A percentile compares a stretch with the other conserved stretches of the same genome.
These are phyloP conservation scores for Eristalis pertinax DNA, from an alignment of 2,888 invertebrate species.

Conservation along the genomic window DNA sequence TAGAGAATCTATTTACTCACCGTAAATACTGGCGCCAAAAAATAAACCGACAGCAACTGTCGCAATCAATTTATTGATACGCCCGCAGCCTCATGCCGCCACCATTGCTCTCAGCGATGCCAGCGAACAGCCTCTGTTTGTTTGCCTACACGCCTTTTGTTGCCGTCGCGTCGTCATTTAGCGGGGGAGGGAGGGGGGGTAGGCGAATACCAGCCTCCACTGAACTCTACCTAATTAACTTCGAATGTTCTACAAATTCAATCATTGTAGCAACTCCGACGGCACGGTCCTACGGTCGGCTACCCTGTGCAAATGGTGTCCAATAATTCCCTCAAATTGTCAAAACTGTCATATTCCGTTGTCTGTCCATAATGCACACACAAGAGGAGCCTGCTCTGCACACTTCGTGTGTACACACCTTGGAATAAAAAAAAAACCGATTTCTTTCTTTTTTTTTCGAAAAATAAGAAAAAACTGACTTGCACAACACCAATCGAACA, in stretches of 20 bases:
- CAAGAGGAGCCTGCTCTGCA: constrained; percentile 30
- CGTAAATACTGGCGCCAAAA: constrained; percentile 66
- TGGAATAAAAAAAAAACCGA: background rate
- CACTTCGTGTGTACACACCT: constrained; percentile 50
- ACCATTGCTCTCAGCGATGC: background rate
- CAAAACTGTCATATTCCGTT: constrained; percentile 69
- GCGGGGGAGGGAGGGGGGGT: no score
- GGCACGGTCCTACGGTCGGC: background rate
- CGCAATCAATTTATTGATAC: constrained; percentile 57
- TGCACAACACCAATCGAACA: constrained; percentile 57
- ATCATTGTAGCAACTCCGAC: constrained; percentile 28
- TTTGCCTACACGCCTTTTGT: constrained; percentile 59
- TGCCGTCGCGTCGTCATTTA: constrained; percentile 9
- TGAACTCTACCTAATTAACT: constrained; percentile 62
- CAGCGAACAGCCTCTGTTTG: constrained; percentile 28
- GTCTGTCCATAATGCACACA: constrained; percentile 43
- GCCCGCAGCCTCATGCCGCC: background rate
- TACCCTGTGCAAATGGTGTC: constrained; percentile 36
- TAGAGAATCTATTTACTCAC: constrained; percentile 12
- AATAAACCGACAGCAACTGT: constrained; percentile 53
- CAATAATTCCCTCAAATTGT: constrained; percentile 65
- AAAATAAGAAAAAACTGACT: background rate
- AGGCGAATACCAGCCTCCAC: constrained; percentile 32
- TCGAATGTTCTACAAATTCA: constrained; percentile 68
- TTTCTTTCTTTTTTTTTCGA: background rate